These are phyloP conservation scores for Sparidentex hasta DNA, from an alignment of 2,797 vertebrate species.

Conservation along the genomic window DNA sequence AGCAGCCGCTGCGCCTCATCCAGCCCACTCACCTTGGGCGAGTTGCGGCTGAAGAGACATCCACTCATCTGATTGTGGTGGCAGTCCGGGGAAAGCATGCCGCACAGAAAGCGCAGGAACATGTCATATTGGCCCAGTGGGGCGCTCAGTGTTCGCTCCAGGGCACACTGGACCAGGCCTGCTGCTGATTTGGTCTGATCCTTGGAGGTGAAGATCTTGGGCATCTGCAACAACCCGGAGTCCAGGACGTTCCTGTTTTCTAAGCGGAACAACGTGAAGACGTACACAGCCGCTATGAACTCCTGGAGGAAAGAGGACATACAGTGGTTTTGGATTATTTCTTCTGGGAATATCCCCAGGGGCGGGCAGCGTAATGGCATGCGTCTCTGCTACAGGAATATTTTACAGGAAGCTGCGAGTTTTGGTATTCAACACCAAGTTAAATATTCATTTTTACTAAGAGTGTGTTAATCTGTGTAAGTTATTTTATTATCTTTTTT, in stretches of 20 bases:
- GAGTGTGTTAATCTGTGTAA: no score
- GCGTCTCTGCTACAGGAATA: background rate
- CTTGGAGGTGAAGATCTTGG: constrained; percentile 35
- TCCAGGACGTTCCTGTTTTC: constrained; percentile 75
- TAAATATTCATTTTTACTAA: background rate
- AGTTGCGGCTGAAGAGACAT: constrained; percentile 47
- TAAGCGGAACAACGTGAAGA: constrained; percentile 68
- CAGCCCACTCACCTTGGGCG: constrained; percentile 49
- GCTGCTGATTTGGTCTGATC: constrained; percentile 31
- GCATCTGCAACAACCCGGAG: background rate
- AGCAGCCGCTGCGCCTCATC: constrained; percentile 55
- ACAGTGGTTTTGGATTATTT: background rate
- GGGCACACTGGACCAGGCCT: constrained; percentile 66
- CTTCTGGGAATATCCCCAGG: background rate
- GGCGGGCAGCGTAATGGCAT: background rate
- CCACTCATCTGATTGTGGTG: constrained; percentile 57
- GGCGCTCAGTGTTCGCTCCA: constrained; percentile 44
- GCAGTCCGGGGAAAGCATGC: constrained; percentile 67
- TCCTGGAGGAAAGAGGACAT: constrained; percentile 64
- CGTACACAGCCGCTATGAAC: constrained; percentile 84
- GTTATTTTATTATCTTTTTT: background rate
- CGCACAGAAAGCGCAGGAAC: constrained; percentile 84
- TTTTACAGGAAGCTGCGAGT: no score
- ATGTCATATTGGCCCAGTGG: constrained; percentile 73
- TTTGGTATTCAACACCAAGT: background rate